Evolutionary conservation across 2,888 invertebrate genomes (phyloP).

Genomic region (Phasia obesa): DNA sequence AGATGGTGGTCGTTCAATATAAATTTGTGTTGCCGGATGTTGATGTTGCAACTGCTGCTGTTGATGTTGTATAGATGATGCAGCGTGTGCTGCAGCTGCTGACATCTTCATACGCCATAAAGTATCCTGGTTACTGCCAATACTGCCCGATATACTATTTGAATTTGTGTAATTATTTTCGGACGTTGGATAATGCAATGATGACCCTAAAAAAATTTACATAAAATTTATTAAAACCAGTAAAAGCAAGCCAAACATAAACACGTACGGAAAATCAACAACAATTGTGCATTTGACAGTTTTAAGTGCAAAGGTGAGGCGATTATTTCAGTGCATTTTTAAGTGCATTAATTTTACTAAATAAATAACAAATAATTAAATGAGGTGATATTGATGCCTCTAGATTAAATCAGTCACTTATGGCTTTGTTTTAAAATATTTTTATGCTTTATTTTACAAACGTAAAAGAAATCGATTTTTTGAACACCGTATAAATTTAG

Average conservation of each 20-base stretch:
- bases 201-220: slow-evolving; percentile 74
- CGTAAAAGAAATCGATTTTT: too few species aligned
- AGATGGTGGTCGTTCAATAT: slow-evolving; percentile 78
- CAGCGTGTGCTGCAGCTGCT: slow-evolving; percentile 70
- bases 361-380: background rate
- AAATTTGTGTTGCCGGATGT: slow-evolving; percentile 74
- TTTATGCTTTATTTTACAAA: too few species aligned
- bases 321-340: slow-evolving; percentile 6
- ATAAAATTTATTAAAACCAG: slow-evolving; percentile 26
- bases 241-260: slow-evolving; percentile 3
- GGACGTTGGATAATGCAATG: slow-evolving; percentile 72
- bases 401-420: too few species aligned
- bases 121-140: slow-evolving; percentile 76
- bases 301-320: slow-evolving; percentile 9
- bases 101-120: slow-evolving; percentile 78
- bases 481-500: too few species aligned
- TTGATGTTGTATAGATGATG: slow-evolving; percentile 45
- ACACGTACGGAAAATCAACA: slow-evolving; percentile 1
- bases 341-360: slow-evolving; percentile 4
- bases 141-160: slow-evolving; percentile 74
- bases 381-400: background rate
- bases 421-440: too few species aligned
- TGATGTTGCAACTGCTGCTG: slow-evolving; percentile 71
- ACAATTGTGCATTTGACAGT: slow-evolving; percentile 9
- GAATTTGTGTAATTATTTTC: slow-evolving; percentile 80